Evolutionary conservation across 2,113 vertebrate genomes (phyloP).

Genomic region (Daubentonia madagascariensis): DNA sequence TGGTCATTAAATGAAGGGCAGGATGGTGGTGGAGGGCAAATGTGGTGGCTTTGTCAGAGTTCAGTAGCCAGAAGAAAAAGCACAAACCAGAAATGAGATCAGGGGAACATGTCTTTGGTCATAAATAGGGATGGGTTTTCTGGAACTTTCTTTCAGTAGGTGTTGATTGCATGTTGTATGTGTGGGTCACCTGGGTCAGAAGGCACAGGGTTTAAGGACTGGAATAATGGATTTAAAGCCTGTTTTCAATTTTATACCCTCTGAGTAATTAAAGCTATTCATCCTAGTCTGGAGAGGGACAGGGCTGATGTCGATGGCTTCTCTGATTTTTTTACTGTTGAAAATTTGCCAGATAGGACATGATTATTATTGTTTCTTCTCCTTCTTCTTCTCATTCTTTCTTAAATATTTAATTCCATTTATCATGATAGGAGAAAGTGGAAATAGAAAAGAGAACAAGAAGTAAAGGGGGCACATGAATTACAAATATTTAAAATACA

Average conservation of each 20-base stretch:
- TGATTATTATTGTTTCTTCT: background rate
- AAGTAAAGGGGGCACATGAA: background rate
- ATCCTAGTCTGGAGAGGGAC: background rate
- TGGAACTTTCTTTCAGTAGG: background rate
- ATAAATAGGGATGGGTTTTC: background rate
- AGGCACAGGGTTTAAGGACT: background rate
- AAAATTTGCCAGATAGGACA: background rate
- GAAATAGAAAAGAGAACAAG: background rate
- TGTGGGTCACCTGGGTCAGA: background rate
- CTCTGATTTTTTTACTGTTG: background rate
- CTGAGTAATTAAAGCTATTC: conserved; percentile 33
- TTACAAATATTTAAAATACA: background rate
- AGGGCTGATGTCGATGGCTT: background rate
- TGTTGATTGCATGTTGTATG: background rate
- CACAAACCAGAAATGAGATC: background rate
- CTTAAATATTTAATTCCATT: background rate
- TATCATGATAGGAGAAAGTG: background rate
- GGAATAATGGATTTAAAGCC: background rate
- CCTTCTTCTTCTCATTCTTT: background rate
- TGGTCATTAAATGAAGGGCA: background rate
- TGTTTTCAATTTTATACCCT: background rate
- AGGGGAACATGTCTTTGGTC: background rate
- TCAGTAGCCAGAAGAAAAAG: background rate
- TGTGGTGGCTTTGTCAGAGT: background rate
- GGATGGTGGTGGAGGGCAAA: background rate